These are phyloP conservation scores for Drosophila kikkawai DNA, from an alignment of 1,140 invertebrate species.

Conservation along the genomic window DNA sequence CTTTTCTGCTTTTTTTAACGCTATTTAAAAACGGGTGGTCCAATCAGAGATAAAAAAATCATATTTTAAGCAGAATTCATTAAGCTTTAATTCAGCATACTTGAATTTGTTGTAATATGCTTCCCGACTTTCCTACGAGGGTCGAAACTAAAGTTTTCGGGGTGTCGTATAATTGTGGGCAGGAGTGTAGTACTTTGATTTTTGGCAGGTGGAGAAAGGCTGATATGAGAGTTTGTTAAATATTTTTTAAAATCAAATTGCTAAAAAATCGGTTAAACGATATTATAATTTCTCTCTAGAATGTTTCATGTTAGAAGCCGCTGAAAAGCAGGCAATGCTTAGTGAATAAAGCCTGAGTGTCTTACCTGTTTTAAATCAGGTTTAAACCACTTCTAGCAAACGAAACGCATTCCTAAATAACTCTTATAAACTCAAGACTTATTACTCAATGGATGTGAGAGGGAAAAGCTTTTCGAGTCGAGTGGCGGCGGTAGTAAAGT, in stretches of 20 bases:
- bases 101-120: too few species aligned
- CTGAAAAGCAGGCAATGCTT: background rate
- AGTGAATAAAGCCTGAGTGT: background rate
- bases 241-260: too few species aligned
- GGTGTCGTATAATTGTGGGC: too few species aligned
- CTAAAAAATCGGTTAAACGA: too few species aligned
- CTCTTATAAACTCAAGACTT: background rate
- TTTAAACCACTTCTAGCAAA: background rate
- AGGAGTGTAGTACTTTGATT: background rate
- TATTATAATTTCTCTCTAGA: background rate
- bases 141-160: too few species aligned
- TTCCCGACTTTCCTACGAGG: too few species aligned
- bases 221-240: background rate
- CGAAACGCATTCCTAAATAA: background rate
- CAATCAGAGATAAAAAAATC: too few species aligned
- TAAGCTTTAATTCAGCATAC: too few species aligned
- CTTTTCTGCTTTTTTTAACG: too few species aligned
- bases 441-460: background rate
- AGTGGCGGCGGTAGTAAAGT: conserved; percentile 22
- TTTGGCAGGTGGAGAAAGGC: background rate
- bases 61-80: too few species aligned
- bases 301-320: background rate
- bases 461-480: conserved; percentile 36
- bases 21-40: too few species aligned
- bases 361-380: background rate